Conservation (phyloP, 2,888 invertebrate species). For the Erebia epiphron region DNA sequence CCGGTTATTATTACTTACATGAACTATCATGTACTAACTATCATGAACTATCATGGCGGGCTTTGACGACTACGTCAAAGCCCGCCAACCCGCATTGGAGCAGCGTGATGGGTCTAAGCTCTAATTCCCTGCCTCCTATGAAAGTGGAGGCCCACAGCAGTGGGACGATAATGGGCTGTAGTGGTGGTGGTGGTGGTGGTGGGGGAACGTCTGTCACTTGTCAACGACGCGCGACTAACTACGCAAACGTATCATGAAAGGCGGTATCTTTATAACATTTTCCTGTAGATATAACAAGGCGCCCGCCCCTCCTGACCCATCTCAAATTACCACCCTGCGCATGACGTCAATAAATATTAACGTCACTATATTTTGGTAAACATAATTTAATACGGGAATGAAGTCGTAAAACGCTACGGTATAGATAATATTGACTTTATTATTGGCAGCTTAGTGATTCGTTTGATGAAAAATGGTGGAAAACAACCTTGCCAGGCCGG, state of each 20-base stretch:
- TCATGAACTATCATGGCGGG: too few relatives aligned
- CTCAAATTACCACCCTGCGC: slow-evolving; percentile 11
- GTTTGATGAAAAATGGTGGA: background rate
- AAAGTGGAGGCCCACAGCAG: too few relatives aligned
- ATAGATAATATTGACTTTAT: slow-evolving; percentile 9
- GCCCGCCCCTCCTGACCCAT: slow-evolving; percentile 9
- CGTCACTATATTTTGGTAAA: slow-evolving; percentile 17
- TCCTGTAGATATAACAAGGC: background rate
- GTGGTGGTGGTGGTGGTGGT: too few relatives aligned
- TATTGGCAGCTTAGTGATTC: background rate
- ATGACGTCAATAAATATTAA: slow-evolving; percentile 17
- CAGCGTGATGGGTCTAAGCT: too few relatives aligned
- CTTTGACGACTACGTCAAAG: too few relatives aligned
- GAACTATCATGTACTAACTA: too few relatives aligned
- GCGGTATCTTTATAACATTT: background rate
- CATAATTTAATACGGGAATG: slow-evolving; percentile 13
- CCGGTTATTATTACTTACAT: too few relatives aligned
- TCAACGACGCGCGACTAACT: background rate
- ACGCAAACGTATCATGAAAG: background rate
- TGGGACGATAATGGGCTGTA: too few relatives aligned
- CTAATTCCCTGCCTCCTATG: too few relatives aligned
- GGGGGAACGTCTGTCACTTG: too few relatives aligned
- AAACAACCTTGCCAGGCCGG: background rate
- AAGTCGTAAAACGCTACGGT: slow-evolving; percentile 12
- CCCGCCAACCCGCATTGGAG: too few relatives aligned